Conservation (phyloP, 2,113 vertebrate species). For the Labeo catla region DNA sequence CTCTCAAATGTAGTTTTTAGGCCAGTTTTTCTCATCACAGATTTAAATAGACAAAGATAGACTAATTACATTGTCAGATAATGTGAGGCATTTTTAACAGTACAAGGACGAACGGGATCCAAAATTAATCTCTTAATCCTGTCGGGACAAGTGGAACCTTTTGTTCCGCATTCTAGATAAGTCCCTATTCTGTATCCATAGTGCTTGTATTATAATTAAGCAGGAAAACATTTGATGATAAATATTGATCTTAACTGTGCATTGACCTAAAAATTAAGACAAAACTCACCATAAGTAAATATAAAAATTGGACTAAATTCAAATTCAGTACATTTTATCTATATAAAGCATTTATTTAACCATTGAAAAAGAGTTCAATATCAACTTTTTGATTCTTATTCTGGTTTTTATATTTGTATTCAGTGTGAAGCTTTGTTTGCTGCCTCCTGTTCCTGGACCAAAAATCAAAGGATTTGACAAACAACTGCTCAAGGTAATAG, state of each 20-base stretch:
- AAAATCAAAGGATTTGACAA: slow-evolving; percentile 96
- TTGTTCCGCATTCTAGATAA: slow-evolving; percentile 1
- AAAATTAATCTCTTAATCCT: slow-evolving; percentile 22
- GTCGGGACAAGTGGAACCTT: slow-evolving; percentile 4
- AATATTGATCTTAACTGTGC: not conserved
- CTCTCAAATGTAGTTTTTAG: slow-evolving; percentile 3
- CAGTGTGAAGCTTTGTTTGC: slow-evolving; percentile 86
- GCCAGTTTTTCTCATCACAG: not conserved
- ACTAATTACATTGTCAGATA: slow-evolving; percentile 27
- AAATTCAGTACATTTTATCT: not conserved
- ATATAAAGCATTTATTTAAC: not conserved
- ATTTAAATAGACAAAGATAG: slow-evolving; percentile 29
- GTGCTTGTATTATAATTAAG: slow-evolving; percentile 1
- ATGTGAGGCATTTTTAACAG: not conserved
- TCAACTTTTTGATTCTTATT: not conserved
- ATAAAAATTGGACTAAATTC: not conserved
- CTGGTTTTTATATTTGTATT: slow-evolving; percentile 46
- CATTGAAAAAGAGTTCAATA: not conserved
- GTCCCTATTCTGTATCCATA: not conserved
- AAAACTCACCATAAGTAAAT: not conserved
- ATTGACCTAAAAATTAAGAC: not conserved
- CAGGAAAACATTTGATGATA: not conserved
- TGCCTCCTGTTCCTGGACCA: slow-evolving; percentile 93
- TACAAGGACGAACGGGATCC: not conserved
- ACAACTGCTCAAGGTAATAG: slow-evolving; percentile 85